phyloP scores from a whole-genome alignment of 92 coral and sea anemone species.

The Desmophyllum pertusum region DNA sequence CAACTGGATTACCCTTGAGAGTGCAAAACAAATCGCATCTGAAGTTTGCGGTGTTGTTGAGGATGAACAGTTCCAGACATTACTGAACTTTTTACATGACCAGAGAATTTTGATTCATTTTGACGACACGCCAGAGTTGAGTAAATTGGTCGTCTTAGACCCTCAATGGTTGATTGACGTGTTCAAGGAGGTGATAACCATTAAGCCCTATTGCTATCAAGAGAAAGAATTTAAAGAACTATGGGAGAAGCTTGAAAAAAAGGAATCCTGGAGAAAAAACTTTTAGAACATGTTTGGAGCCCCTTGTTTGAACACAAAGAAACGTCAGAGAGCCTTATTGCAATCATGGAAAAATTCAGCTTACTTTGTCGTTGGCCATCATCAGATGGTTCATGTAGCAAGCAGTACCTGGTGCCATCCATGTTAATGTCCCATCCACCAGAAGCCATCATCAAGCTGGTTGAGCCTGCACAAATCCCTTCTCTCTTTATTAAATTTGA shows the following conservation, averaged over 20 bases:
- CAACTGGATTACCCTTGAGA: constrained; percentile 4
- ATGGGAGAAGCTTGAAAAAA: constrained; percentile 22
- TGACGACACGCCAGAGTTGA: neutral
- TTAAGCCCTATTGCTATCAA: constrained; percentile 1
- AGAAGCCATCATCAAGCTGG: neutral
- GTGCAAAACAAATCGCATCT: constrained; percentile 30
- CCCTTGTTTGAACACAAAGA: constrained; percentile 1
- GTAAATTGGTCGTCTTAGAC: neutral
- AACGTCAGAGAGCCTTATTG: constrained; percentile 4
- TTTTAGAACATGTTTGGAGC: constrained; percentile 7
- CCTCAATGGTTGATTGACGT: neutral
- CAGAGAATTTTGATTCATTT: neutral
- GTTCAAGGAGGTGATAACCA: constrained; percentile 29
- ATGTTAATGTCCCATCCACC: constrained; percentile 24
- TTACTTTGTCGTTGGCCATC: constrained; percentile 28
- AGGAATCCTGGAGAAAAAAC: constrained; percentile 8
- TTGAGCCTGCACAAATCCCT: neutral
- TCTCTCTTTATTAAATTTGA: constrained; percentile 20
- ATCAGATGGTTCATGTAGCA: neutral
- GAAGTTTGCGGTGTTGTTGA: neutral
- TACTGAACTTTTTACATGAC: neutral
- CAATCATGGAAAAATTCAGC: constrained; percentile 41
- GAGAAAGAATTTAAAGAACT: neutral
- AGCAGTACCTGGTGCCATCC: constrained; percentile 26
- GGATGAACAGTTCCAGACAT: constrained; percentile 10